Base-by-base conservation (phyloP, 92 coral and sea anemone genomes). In the Umimayanthus chanpuru region DNA sequence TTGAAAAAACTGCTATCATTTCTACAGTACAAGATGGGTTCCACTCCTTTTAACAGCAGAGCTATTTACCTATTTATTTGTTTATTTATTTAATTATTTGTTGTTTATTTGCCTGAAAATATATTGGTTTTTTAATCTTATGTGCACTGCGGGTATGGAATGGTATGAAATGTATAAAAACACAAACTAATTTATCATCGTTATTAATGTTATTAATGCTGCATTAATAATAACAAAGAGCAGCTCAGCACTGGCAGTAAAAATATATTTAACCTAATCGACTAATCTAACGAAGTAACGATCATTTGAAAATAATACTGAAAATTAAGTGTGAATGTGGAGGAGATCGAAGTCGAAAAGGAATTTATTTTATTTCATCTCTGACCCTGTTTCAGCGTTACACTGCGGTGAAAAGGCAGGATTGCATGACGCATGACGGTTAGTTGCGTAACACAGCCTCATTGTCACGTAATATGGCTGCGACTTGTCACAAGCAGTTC, bases 341-440 rank as follows among this genome's bases (percentile, higher is more conserved):
- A 26, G 87, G 67, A 83, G 77, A 44, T 83, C 77, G 87, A 68
- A 71, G 87, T 83, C 78, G 87, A 83, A 83, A 68, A 83, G 87
- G 68, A 39, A 83, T 83, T 83, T 83, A 83, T 83, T 83, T 83
- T 83, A 44, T 83, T 44, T 83, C 87, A 71, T 83, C 77, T 83
- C 87, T 83, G 87, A 70, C 87, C 87, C 87, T 83, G 55, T 82
- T 83, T 83, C 87, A 83, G 87, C 87, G 66, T 83, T 83, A 83
- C 87, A 83, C 87, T 47, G 87, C 77, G 87, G 87, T 83, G 87
- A 70, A 83, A 68, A 83, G 87, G 44, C 87, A 83, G 87, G 87
- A 83, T 70, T 83, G 78, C 87, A 83, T 83, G 77, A 70, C 87
- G 50, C 87, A 68, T 83, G 78, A 83, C 87, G 87, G 87, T 83